Evolutionary conservation across 37 sponge, comb jelly and placozoan genomes (phyloP).

Genomic region (Diacarnus erythraeanus): DNA sequence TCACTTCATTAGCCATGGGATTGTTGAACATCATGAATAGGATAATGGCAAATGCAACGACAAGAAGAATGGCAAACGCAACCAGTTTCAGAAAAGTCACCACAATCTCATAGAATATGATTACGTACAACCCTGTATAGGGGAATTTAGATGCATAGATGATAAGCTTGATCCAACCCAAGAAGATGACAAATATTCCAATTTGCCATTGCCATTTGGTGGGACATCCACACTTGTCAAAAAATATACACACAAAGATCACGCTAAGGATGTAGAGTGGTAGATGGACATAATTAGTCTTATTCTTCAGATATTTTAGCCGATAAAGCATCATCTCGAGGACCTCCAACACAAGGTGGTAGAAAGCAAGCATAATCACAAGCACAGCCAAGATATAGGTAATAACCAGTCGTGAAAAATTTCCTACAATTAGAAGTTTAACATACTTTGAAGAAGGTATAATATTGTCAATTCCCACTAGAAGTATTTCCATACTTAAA

Average conservation of each 20-base stretch:
- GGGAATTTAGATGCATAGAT: constrained; percentile 47
- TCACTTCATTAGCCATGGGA: background rate
- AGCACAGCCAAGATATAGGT: background rate
- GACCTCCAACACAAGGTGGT: constrained; percentile 17
- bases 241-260: constrained; percentile 6
- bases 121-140: background rate
- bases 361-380: background rate
- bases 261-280: background rate
- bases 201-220: constrained; percentile 24
- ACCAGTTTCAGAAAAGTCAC: background rate
- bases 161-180: constrained; percentile 34
- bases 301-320: constrained; percentile 14
- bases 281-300: constrained; percentile 31
- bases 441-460: too few relatives aligned
- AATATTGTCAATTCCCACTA: too few relatives aligned
- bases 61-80: background rate
- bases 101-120: too few relatives aligned
- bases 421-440: background rate
- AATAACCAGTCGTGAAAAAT: background rate
- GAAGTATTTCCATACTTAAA: background rate
- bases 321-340: constrained; percentile 5
- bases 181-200: constrained; percentile 30
- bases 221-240: constrained; percentile 7
- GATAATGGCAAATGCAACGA: constrained; percentile 76
- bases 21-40: constrained; percentile 79